A percentile compares a stretch with the other conserved stretches of the same genome.
Conservation (phyloP, 2,113 vertebrate genomes). For the Accipiter cooperii region DNA sequence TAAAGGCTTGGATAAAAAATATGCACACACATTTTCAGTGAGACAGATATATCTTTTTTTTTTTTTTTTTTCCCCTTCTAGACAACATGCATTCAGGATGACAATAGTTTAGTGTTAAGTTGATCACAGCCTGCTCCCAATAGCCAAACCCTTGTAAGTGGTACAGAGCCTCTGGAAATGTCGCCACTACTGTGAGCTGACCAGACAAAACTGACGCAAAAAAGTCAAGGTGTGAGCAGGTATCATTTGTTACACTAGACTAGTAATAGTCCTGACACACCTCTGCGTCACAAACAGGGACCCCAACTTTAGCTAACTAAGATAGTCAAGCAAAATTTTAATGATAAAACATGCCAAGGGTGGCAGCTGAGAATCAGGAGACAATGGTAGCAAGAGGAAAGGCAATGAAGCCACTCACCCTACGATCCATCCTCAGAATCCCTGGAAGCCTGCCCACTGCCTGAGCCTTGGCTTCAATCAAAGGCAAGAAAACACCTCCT, state of each 20-base stretch:
- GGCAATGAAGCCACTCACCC: not conserved
- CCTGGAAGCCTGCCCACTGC: not conserved
- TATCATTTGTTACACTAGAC: too few relatives aligned
- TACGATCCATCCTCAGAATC: rapidly evolving
- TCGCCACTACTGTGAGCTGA: not conserved
- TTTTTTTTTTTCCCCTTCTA: not conserved
- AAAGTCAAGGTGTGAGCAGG: not conserved
- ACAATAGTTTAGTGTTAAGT: not conserved
- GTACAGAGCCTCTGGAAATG: not conserved
- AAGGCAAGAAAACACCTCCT: not conserved
- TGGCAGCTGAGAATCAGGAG: not conserved
- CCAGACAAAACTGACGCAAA: not conserved
- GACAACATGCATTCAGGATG: not conserved
- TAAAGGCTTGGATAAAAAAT: not conserved
- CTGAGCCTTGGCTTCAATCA: not conserved
- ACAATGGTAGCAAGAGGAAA: not conserved
- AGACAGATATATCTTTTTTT: not conserved
- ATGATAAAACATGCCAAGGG: not conserved
- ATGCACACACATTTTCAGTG: not conserved
- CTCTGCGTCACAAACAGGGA: not conserved
- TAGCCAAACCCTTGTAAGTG: not conserved
- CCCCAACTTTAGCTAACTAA: not conserved
- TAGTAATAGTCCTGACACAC: not conserved
- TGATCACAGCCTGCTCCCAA: not conserved
- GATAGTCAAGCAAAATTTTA: not conserved